Evolutionary conservation across 2,113 vertebrate genomes (phyloP), one percentile per base, ranked within the genome.

Genomic region (Gobio gobio): DNA sequence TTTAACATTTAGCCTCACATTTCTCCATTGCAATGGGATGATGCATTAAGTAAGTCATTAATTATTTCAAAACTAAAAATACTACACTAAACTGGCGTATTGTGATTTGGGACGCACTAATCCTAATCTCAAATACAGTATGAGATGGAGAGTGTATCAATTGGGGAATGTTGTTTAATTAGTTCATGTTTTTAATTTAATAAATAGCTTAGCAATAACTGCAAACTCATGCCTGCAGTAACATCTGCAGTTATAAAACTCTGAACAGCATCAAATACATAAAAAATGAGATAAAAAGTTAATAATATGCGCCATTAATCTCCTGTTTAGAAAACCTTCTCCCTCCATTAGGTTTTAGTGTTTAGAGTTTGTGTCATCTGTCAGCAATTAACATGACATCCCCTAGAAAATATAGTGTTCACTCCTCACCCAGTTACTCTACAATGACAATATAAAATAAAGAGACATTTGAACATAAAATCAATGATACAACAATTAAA

Each of bases 161-260:
- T 43, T 43, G 66, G 36, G 36, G 33, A 3, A 10, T 43, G 68
- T 40, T n/a, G 36, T 72, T 72, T 72, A 43, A 72, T 72, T n/a
- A 43, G 18, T 22, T 43, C 20, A 70, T 70, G 20, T 12, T 72
- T 68, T n/a, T 40, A 72, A 36, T 43, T 72, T 22, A 43, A 40
- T 70, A 70, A 40, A 20, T 22, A 43, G 63, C 29, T 64, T 5
- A 18, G 63, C 63, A 33, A 66, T 70, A 13, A 20, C 20, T 43
- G 7, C 54, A 56, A 56, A 56, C 54, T 22, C 7, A 8, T 56
- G 36, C 36, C 36, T 43, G 10, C 10, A 4, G 33, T 70, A 70
- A 70, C 66, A 70, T 70, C 66, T 70, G 66, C 66, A 70, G 66
- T 70, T n/a, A 22, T 72, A 72, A 43, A 70, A 72, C 4, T 43